Conservation (phyloP, 2,888 invertebrate species). For the Microctonus brassicae region DNA sequence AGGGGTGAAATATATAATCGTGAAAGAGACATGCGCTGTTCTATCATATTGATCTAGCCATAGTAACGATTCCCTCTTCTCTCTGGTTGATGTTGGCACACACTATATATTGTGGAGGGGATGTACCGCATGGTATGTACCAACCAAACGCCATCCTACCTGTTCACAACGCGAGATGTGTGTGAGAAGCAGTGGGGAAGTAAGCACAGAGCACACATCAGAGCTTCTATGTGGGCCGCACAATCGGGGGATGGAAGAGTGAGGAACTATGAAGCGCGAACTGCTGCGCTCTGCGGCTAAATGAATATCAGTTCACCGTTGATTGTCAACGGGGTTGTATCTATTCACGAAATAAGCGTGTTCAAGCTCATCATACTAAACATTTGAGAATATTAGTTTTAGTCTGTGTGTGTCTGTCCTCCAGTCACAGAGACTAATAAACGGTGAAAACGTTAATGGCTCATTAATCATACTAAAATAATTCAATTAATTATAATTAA, state of each 20-base stretch:
- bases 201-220: conserved; percentile 39
- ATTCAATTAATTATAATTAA: not conserved
- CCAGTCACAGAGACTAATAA: not conserved
- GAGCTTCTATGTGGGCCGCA: conserved; percentile 33
- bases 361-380: not conserved
- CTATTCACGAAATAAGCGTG: conserved; percentile 39
- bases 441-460: not conserved
- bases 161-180: conserved; percentile 26
- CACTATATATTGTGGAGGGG: conserved; percentile 53
- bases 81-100: conserved; percentile 62
- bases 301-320: conserved; percentile 67
- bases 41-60: conserved; percentile 68
- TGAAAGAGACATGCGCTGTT: conserved; percentile 62
- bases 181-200: conserved; percentile 45
- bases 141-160: conserved; percentile 34
- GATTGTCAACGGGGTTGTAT: conserved; percentile 65
- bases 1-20: not conserved
- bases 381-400: not conserved
- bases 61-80: conserved; percentile 68
- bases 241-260: conserved; percentile 36
- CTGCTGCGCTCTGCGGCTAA: conserved; percentile 63
- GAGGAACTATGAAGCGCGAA: conserved; percentile 49
- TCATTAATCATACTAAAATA: not conserved
- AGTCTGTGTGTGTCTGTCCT: not conserved
- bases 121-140: conserved; percentile 47